Evolutionary conservation across 1,140 invertebrate species (phyloP), one percentile per base, ranked within the genome.

Genomic region (Leptestheria dahalacensis): DNA sequence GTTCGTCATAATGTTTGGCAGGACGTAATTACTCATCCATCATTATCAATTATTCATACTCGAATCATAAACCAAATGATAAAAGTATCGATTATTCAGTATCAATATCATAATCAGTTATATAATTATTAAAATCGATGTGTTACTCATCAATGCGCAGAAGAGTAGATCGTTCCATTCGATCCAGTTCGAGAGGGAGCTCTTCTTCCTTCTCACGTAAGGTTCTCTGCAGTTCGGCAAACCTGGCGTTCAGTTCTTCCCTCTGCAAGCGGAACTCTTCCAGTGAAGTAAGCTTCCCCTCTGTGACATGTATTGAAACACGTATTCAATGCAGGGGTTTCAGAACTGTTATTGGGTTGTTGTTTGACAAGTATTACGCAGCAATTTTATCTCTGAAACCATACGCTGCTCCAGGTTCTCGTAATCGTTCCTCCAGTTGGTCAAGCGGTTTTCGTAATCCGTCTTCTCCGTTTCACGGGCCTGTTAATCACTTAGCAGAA

Each of bases 221-320:
- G 9, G 21, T n/a, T 9, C 52, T 29, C 12, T 60, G 48, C 18
- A 49, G 25, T 3, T 28, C 49, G 21, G 47, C 18, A 23, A 50
- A 29, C 23, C 46, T 48, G 10, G 26, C 21, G 18, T 50, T 24
- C 11, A 60, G 23, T 2, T 50, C 47, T 18, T 60, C 58, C 25
- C 52, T 51, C 15, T 60, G 58, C 15, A 60, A 21, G 15, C 58
- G 58, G 33, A 60, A 60, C 33, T 60, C 58, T 29, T 60, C 58
- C 24, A 60, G 23, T 0, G 58, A 60, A n/a, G 58, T 60, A 24
- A 60, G 26, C 21, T 60, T 60, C 2, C 58, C 58, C 49, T 60
- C 58, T 60, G 9, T 47, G 2, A 3, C 29, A 25, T 15, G 9
- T 21, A 12, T 4, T 49, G 48, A 47, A 4, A 15, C 20, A 10